phyloP scores from a whole-genome alignment of 2,888 invertebrate species.

The Mantis religiosa region DNA sequence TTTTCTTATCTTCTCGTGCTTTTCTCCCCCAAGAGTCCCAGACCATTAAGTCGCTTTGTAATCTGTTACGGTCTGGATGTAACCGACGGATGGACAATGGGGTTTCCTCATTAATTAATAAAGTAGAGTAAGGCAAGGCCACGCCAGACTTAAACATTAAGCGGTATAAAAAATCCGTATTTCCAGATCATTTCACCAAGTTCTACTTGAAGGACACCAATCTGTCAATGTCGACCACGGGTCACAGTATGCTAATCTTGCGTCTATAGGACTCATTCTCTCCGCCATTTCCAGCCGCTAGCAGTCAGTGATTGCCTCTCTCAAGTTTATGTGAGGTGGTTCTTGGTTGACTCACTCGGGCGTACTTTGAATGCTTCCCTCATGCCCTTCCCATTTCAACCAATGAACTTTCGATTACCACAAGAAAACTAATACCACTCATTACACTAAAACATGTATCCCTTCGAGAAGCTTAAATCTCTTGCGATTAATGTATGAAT shows the following conservation, averaged over 20 bases:
- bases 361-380: too few species aligned
- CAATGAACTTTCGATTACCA: too few species aligned
- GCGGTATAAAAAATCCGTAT: conserved; percentile 12
- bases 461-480: too few species aligned
- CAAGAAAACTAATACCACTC: too few species aligned
- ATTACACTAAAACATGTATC: too few species aligned
- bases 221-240: conserved; percentile 18
- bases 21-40: neutral
- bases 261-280: neutral
- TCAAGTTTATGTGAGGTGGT: too few species aligned
- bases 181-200: conserved; percentile 21
- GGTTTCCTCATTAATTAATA: conserved; percentile 19
- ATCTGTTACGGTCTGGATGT: conserved; percentile 20
- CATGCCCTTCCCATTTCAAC: too few species aligned
- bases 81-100: neutral
- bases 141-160: neutral
- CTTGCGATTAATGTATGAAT: too few species aligned
- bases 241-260: conserved; percentile 6
- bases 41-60: neutral
- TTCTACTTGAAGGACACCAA: conserved; percentile 17
- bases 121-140: conserved; percentile 7
- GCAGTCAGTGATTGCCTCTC: too few species aligned
- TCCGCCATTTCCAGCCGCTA: too few species aligned
- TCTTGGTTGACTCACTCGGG: too few species aligned
- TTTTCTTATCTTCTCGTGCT: neutral